A percentile compares a stretch with the other conserved stretches of the same genome.
Evolutionary conservation across 2,113 vertebrate species (phyloP).

Genomic region (Caranx ignobilis): DNA sequence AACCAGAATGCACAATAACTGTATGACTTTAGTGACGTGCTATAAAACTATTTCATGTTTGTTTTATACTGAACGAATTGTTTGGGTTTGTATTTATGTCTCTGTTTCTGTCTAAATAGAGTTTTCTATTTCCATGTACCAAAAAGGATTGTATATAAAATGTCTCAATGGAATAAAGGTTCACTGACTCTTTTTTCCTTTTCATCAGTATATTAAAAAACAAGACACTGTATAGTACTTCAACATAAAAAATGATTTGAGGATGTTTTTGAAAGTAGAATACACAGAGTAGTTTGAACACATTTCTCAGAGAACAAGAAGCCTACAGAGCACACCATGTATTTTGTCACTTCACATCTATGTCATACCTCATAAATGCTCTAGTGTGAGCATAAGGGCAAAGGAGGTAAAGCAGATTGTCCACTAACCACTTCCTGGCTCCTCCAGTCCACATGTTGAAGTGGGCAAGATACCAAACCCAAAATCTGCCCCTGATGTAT

Average conservation of each 20-base stretch:
- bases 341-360: too few species aligned
- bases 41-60: constrained; percentile 63
- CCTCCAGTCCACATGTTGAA: too few species aligned
- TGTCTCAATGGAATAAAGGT: constrained; percentile 65
- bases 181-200: constrained; percentile 18
- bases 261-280: too few species aligned
- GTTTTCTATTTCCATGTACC: constrained; percentile 85
- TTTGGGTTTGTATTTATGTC: constrained; percentile 83
- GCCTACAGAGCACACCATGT: too few species aligned
- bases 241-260: not conserved
- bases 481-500: too few species aligned
- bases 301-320: too few species aligned
- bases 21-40: constrained; percentile 59
- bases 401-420: too few species aligned
- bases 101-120: constrained; percentile 79
- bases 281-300: too few species aligned
- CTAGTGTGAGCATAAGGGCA: too few species aligned
- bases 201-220: not conserved
- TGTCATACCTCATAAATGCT: too few species aligned
- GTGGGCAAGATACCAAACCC: too few species aligned
- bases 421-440: too few species aligned
- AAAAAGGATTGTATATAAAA: constrained; percentile 86
- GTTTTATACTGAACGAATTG: constrained; percentile 80
- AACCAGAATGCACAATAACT: constrained; percentile 43
- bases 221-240: not conserved